Base-by-base conservation (phyloP, 1,140 invertebrate genomes). In the Metaphire vulgaris region DNA sequence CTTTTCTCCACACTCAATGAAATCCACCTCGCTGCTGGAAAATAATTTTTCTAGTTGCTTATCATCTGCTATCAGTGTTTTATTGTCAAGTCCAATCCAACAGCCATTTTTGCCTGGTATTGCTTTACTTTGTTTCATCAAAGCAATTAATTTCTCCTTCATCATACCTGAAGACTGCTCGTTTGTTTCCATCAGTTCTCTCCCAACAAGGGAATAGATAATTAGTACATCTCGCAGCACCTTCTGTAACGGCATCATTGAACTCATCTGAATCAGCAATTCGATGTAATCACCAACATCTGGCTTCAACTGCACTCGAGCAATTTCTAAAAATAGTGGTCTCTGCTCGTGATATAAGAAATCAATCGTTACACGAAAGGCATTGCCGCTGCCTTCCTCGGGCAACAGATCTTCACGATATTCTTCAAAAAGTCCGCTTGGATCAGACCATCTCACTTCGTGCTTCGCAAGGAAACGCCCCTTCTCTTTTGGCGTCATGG, bases 1-100 rank as follows among this genome's bases (percentile, higher is more conserved):
- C 41, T 56, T 56, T 21, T 56, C 41, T 56, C 41, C 41, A 56
- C 41, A 56, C 6, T 56, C 41, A 56, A 56, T 21, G 21, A 56
- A 56, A 56, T 56, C 6, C 41, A 56, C 6, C 41, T 56, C 41
- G 6, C 41, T 21, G n/a, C 21, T 21, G 6, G 69, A 16, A 78
- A 85, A 85, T 80, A 83, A 81, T 67, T 80, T 80, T 77, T 85
- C 83, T 64, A 81, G 74, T 69, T 83, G 81, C 1, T 75, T 75
- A 56, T 80, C 81, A 74, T 85, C 83, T 28, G 82, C 77, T 30
- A 84, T 79, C 80, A 85, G 78, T 31, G 83, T 83, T 6, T 76
- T 69, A 32, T 82, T 81, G 0, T 76, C 78, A 16, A 82, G 41
- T 32, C 79, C 77, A 6, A 83, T 83, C 82, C 82, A 84, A 31